phyloP scores from a whole-genome alignment of 2,888 invertebrate genomes.

The Luperina testacea region DNA sequence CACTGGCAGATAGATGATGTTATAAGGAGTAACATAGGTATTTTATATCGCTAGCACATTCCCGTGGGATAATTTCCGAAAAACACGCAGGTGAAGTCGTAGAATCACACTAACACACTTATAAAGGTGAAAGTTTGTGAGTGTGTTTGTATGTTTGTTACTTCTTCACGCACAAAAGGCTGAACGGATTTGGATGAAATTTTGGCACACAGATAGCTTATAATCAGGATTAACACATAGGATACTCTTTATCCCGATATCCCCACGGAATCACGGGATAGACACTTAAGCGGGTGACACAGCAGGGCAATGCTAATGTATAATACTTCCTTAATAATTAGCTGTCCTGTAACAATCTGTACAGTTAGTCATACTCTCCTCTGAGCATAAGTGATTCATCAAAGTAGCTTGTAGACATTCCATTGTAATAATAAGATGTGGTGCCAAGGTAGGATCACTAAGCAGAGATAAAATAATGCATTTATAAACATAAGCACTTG shows the following conservation, averaged over 20 bases:
- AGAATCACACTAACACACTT: too few relatives aligned
- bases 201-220: too few relatives aligned
- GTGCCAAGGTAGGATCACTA: background rate
- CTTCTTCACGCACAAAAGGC: too few relatives aligned
- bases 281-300: too few relatives aligned
- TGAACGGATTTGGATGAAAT: too few relatives aligned
- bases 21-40: too few relatives aligned
- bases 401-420: slow-evolving; percentile 11
- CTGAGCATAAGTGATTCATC: slow-evolving; percentile 24
- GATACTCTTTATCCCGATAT: too few relatives aligned
- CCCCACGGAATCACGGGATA: too few relatives aligned
- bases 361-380: slow-evolving; percentile 11
- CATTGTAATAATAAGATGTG: slow-evolving; percentile 17
- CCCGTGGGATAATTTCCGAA: background rate
- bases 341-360: background rate
- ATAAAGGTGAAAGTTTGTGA: background rate
- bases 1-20: background rate
- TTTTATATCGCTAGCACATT: too few relatives aligned
- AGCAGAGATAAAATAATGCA: slow-evolving; percentile 8
- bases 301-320: too few relatives aligned
- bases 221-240: too few relatives aligned
- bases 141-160: too few relatives aligned
- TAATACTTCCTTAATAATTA: background rate
- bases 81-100: fast-evolving
- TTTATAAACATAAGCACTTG: background rate